phyloP scores from a whole-genome alignment of 2,797 vertebrate genomes.

The Clarias laeviceps region DNA sequence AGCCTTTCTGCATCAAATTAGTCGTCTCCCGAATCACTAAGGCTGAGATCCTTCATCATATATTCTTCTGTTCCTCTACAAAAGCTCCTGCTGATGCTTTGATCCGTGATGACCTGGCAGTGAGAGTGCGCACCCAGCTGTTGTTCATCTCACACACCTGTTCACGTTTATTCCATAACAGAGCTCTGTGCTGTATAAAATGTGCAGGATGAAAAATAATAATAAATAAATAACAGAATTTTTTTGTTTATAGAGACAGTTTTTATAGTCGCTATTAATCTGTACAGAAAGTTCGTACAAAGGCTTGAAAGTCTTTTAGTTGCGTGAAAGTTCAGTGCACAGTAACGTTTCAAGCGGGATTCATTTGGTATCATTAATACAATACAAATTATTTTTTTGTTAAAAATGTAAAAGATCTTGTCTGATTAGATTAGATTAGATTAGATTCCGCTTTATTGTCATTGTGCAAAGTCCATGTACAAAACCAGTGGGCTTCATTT shows the following conservation, averaged over 20 bases:
- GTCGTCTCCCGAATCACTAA: neutral
- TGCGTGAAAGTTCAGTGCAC: neutral
- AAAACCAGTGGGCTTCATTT: no score
- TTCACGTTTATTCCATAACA: neutral
- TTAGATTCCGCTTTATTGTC: no score
- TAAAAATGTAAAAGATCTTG: neutral
- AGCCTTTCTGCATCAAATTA: neutral
- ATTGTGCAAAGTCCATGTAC: no score
- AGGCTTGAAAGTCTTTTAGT: neutral
- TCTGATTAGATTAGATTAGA: neutral
- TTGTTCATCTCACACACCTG: neutral
- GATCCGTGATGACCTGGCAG: conserved; percentile 5
- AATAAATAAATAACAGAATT: no score
- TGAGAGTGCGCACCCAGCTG: neutral
- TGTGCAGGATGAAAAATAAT: neutral
- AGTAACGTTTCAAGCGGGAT: neutral
- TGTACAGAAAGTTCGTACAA: neutral
- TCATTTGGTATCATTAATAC: neutral
- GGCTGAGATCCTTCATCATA: neutral
- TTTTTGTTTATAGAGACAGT: neutral
- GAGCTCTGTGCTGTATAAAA: neutral
- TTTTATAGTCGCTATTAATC: neutral
- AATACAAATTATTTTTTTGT: neutral
- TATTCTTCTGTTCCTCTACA: conserved; percentile 20
- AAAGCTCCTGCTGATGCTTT: neutral